Base-by-base conservation (phyloP, 2,113 vertebrate species). In the Tupaia chinensis region DNA sequence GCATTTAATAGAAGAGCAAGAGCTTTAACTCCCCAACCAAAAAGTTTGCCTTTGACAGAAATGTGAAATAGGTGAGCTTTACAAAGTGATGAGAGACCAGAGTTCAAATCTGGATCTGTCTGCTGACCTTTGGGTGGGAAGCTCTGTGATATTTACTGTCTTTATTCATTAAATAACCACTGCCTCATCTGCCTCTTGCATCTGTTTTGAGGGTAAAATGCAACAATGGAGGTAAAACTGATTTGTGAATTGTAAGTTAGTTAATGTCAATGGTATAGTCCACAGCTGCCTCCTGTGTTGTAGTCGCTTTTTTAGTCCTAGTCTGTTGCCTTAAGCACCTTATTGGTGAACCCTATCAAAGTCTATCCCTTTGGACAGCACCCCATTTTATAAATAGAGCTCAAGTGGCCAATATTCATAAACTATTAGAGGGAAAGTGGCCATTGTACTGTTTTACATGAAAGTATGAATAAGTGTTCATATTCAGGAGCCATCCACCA, bases 381-480 rank as follows among this genome's bases (percentile, higher is more conserved):
- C 3, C 3, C 77, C 9, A 76, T 95, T 87, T 73, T 74, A 70
- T 77, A 95, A 95, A 86, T 69, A 54, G 23, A 80, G 7, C 5
- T 20, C 15, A 77, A 78, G 58, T 68, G 53, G 61, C 70, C 54
- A 44, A 84, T 87, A 93, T 95, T 80, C 44, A 7, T 29, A 29
- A 63, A 10, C 60, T 58, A 63, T 58, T 68, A 83, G 14, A 84
- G 80, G 63, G 22, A 89, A 90, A 25, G 19, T 72, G 79, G 77
- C 1, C 61, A 74, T 83, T 91, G 95, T 74, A 89, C 83, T 66
- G 89, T 19, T 91, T 95, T 76, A 89, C 60, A 86, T 23, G 87
- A 63, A 89, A 84, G 9, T 27, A 3, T 69, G 34, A 87, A 68
- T 93, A 80, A 79, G 34, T 77, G n/a, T 44, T 87, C 93, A 72